Percentiles rank a stretch among this genome's conserved stretches.
Conservation (phyloP, 1,140 invertebrate species). For the Drosophila watanabei region DNA sequence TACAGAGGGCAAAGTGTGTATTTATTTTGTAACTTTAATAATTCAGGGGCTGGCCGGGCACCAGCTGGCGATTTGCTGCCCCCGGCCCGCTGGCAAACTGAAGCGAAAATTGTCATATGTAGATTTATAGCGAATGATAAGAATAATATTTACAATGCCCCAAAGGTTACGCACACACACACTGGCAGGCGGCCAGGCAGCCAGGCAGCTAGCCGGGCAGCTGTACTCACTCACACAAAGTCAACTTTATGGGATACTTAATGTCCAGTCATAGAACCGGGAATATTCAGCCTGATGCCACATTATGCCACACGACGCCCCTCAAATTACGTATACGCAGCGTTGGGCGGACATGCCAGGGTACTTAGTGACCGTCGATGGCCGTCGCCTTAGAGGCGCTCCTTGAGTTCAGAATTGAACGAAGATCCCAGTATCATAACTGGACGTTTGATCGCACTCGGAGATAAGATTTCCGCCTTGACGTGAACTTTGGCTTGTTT, state of each 20-base stretch:
- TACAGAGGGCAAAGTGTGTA: conserved; percentile 2
- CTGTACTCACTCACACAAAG: conserved; percentile 53
- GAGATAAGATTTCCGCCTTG: conserved; percentile 69
- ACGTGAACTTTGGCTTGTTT: conserved; percentile 4
- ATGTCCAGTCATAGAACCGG: conserved; percentile 56
- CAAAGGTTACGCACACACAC: conserved; percentile 54
- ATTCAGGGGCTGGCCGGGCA: conserved; percentile 22
- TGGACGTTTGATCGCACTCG: conserved; percentile 74
- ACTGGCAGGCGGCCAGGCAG: conserved; percentile 16
- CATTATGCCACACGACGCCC: conserved; percentile 78
- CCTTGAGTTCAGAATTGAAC: conserved; percentile 54
- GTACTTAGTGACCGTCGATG: conserved; percentile 51
- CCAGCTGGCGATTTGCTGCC: conserved; percentile 16
- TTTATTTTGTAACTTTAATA: conserved; percentile 55
- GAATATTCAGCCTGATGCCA: conserved; percentile 68
- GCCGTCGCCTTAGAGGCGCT: conserved; percentile 54
- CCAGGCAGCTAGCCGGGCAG: conserved; percentile 1
- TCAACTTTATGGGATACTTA: conserved; percentile 73
- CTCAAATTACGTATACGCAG: conserved; percentile 74
- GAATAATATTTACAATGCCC: conserved; percentile 81
- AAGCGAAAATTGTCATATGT: conserved; percentile 83
- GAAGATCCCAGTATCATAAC: conserved; percentile 64
- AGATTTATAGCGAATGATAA: conserved; percentile 80
- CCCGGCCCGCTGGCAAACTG: conserved; percentile 41
- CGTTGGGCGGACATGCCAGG: conserved; percentile 29